phyloP scores from a whole-genome alignment of 2,888 invertebrate genomes.

The Sarcophaga rosellei region DNA sequence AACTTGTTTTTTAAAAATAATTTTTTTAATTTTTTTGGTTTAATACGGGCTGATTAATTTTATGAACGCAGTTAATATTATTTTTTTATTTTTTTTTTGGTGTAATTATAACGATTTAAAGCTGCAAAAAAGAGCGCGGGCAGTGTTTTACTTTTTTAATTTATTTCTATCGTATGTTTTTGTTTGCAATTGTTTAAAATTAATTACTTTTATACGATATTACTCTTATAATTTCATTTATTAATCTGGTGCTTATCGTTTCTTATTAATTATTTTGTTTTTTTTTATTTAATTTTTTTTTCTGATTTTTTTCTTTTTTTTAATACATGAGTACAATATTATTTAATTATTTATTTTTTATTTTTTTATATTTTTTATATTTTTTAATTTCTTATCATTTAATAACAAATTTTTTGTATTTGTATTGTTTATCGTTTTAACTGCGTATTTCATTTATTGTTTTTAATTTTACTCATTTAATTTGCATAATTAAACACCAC shows the following conservation, averaged over 20 bases:
- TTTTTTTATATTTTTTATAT: background rate
- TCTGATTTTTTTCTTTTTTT: background rate
- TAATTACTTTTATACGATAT: too few species aligned
- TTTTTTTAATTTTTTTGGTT: background rate
- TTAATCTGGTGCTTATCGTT: too few species aligned
- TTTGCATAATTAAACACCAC: conserved; percentile 14
- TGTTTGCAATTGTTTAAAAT: too few species aligned
- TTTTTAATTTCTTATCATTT: conserved; percentile 13
- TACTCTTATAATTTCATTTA: too few species aligned
- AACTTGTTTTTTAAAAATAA: background rate
- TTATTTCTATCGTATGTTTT: background rate
- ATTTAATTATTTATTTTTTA: background rate
- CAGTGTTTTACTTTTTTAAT: background rate
- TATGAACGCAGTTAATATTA: background rate
- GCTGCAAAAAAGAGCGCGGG: too few species aligned
- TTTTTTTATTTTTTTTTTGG: background rate
- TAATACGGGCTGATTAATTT: background rate
- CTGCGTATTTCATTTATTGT: background rate
- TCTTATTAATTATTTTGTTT: background rate
- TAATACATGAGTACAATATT: background rate
- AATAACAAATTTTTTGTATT: conserved; percentile 3
- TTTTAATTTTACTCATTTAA: background rate
- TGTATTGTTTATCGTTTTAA: background rate
- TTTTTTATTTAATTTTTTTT: background rate
- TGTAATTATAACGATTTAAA: background rate